Conservation (phyloP, 2,888 invertebrate species). For the Odontocolon sp. region DNA sequence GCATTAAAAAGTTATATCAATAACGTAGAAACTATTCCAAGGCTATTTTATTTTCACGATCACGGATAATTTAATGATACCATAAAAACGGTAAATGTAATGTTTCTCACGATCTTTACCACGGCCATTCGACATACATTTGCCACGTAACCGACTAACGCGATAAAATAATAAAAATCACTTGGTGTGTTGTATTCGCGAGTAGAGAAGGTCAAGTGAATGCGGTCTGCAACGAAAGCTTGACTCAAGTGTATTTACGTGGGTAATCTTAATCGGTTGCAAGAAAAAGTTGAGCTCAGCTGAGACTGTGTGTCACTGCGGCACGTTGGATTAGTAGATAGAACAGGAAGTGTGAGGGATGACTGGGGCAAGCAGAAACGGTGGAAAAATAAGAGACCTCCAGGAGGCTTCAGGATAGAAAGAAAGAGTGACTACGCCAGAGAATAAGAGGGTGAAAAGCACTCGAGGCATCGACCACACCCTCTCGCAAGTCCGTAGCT, state of each 20-base stretch:
- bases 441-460: slow-evolving; percentile 61
- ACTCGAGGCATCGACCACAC: slow-evolving; percentile 65
- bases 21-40: no score
- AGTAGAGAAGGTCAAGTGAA: slow-evolving; percentile 69
- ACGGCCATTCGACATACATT: not conserved
- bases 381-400: slow-evolving; percentile 51
- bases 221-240: slow-evolving; percentile 64
- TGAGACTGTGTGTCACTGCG: slow-evolving; percentile 20
- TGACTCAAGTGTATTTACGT: slow-evolving; percentile 74
- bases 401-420: slow-evolving; percentile 26
- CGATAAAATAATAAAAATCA: slow-evolving; percentile 29
- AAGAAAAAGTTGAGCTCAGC: slow-evolving; percentile 23
- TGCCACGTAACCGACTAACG: slow-evolving; percentile 3
- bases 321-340: slow-evolving; percentile 15
- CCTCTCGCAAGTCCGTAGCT: slow-evolving; percentile 61
- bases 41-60: no score
- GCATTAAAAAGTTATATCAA: no score
- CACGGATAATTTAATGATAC: no score
- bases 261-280: slow-evolving; percentile 75
- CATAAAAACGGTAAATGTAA: no score
- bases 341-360: slow-evolving; percentile 39
- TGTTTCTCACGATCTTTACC: not conserved
- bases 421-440: slow-evolving; percentile 45
- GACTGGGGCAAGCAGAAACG: slow-evolving; percentile 64
- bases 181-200: slow-evolving; percentile 55